Evolutionary conservation across 2,888 invertebrate genomes (phyloP), one percentile per base, ranked within the genome.

Genomic region (Aleiodes alternator): DNA sequence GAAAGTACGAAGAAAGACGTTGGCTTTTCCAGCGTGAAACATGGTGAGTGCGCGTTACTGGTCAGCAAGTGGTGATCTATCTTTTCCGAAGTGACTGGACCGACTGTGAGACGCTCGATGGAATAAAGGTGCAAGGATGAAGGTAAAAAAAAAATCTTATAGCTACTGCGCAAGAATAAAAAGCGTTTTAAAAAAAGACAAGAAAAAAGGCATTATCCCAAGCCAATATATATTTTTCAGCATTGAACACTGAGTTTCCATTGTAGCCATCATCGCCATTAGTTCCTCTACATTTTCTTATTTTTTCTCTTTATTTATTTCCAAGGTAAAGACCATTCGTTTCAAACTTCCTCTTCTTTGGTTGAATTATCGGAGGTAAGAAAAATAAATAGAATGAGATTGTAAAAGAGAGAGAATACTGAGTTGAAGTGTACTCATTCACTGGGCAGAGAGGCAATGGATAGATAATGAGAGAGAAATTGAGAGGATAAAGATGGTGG

Each of bases 51-150:
- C 68, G 59, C 68, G 68, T 75, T 72, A 34, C 72, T 72, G 76
- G 76, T 76, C 76, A 76, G 76, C 72, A 14, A 76, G 76, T 57
- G 53, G 69, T 76, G 68, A 72, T 76, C 69, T 72, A 76, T 76
- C 76, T 76, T 72, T 23, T 29, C 50, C 56, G 51, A 72, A 76
- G 76, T 76, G 76, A 76, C 76, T 76, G 68, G 61, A 29, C 51
- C 71, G 31, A 50, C 51, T 51, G 61, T 64, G 64, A 55, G 48
- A 76, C 53, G 68, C 59, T 43, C 38, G 31, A 55, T 51, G 68
- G 68, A 59, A 72, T 72, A 76, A 72, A 72, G 69, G 74, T 70
- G 56, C 70, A 57, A 70, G 43, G 55, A 55, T 38, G 31, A 38
- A 23, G 16, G 64, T 2, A 48, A 64, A 64, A 34, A 23, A 23